phyloP scores from a whole-genome alignment of 2,797 vertebrate species.

The Syngnathus rostellatus region DNA sequence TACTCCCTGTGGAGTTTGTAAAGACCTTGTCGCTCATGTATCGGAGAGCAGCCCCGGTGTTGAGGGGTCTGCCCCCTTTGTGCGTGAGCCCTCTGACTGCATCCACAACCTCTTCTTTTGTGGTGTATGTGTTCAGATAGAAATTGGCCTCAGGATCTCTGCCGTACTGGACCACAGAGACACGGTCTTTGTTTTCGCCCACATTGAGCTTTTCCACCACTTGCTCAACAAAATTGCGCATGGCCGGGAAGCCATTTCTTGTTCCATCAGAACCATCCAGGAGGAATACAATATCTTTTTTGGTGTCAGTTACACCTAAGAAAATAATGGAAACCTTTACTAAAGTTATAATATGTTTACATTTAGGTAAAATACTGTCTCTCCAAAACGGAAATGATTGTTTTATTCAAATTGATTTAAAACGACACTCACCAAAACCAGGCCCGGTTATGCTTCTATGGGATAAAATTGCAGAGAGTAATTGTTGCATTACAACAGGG shows the following conservation, averaged over 20 bases:
- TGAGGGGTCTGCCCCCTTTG: constrained; percentile 44
- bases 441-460: constrained; percentile 22
- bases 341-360: too few species aligned
- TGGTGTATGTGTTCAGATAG: constrained; percentile 5
- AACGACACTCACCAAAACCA: constrained; percentile 48
- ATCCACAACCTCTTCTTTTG: constrained; percentile 26
- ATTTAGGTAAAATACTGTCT: too few species aligned
- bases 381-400: background rate
- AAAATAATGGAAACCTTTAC: background rate
- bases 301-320: constrained; percentile 3
- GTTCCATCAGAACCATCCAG: constrained; percentile 76
- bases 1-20: constrained; percentile 42
- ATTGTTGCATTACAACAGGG: constrained; percentile 41
- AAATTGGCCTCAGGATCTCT: background rate
- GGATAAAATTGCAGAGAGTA: constrained; percentile 45
- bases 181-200: background rate
- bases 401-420: background rate
- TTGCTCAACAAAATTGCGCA: constrained; percentile 69
- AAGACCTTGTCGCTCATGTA: constrained; percentile 45
- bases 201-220: background rate
- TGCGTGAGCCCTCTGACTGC: constrained; percentile 34
- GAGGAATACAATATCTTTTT: constrained; percentile 75
- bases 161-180: background rate
- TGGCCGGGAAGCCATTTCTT: constrained; percentile 66
- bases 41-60: constrained; percentile 48